Evolutionary conservation across 1,140 invertebrate genomes (phyloP).

Genomic region (Aphidius ervi): DNA sequence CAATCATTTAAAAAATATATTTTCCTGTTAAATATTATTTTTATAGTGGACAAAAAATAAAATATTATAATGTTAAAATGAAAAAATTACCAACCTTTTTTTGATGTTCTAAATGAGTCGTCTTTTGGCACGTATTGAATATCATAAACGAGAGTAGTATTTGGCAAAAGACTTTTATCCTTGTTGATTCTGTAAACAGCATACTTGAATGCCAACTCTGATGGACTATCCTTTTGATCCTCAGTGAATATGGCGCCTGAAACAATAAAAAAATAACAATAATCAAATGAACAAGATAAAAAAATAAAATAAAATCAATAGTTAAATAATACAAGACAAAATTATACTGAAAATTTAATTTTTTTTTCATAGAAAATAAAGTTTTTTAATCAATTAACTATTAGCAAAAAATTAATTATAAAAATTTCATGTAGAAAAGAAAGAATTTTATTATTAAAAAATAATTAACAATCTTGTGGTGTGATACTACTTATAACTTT

Average conservation of each 20-base stretch:
- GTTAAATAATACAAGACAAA: background rate
- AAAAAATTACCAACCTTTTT: constrained; percentile 65
- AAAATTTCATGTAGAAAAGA: too few species aligned
- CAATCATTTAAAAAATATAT: too few species aligned
- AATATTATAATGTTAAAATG: too few species aligned
- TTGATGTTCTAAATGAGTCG: constrained; percentile 86
- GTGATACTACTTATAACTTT: too few species aligned
- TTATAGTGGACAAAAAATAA: too few species aligned
- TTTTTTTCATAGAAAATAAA: too few species aligned
- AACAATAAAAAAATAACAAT: constrained; percentile 41
- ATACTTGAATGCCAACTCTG: constrained; percentile 88
- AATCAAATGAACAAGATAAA: background rate
- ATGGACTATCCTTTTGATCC: constrained; percentile 77
- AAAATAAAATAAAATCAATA: background rate
- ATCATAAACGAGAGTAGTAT: constrained; percentile 84
- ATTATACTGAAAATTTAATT: too few species aligned
- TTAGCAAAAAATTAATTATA: too few species aligned
- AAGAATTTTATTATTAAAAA: too few species aligned
- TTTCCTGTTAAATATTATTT: too few species aligned
- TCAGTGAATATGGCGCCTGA: constrained; percentile 89
- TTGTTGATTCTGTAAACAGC: constrained; percentile 89
- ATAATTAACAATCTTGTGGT: too few species aligned
- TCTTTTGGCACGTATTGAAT: constrained; percentile 84
- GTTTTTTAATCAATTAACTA: too few species aligned
- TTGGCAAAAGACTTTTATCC: constrained; percentile 74